These are phyloP conservation scores for Chiloscyllium punctatum DNA, from an alignment of 2,797 vertebrate genomes.

Conservation along the genomic window DNA sequence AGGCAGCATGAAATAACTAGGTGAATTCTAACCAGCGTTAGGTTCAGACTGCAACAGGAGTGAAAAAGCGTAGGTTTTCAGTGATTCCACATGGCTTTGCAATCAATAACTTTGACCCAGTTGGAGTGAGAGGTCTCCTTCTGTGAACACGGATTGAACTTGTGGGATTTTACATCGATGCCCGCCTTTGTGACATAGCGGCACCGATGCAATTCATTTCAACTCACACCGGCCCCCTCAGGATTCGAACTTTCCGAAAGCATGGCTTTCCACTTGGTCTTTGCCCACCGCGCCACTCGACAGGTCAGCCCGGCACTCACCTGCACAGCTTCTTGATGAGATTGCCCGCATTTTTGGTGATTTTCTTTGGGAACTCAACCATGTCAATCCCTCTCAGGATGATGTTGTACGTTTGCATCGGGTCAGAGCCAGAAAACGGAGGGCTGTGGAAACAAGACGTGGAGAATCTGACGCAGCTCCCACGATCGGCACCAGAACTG, in stretches of 20 bases:
- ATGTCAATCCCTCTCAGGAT: constrained; percentile 59
- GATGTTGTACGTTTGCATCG: constrained; percentile 52
- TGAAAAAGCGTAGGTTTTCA: background rate
- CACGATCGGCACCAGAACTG: background rate
- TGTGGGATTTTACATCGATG: background rate
- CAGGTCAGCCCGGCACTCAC: constrained; percentile 42
- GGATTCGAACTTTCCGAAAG: background rate
- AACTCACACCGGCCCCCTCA: no score
- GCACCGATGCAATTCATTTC: background rate
- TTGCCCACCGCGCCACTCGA: background rate
- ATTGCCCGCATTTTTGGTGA: constrained; percentile 56
- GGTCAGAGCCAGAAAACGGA: constrained; percentile 56
- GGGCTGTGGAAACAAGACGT: constrained; percentile 49
- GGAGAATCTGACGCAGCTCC: background rate
- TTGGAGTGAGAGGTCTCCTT: background rate
- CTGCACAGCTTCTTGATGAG: constrained; percentile 67
- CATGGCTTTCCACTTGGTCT: background rate
- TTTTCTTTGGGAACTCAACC: constrained; percentile 59
- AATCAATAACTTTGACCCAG: background rate
- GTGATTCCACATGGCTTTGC: background rate
- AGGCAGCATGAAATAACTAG: no score
- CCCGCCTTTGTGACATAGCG: background rate
- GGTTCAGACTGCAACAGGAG: no score
- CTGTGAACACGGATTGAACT: background rate
- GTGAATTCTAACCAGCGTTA: no score